Evolutionary conservation across 2,113 vertebrate genomes (phyloP).

Genomic region (Panurus biarmicus): DNA sequence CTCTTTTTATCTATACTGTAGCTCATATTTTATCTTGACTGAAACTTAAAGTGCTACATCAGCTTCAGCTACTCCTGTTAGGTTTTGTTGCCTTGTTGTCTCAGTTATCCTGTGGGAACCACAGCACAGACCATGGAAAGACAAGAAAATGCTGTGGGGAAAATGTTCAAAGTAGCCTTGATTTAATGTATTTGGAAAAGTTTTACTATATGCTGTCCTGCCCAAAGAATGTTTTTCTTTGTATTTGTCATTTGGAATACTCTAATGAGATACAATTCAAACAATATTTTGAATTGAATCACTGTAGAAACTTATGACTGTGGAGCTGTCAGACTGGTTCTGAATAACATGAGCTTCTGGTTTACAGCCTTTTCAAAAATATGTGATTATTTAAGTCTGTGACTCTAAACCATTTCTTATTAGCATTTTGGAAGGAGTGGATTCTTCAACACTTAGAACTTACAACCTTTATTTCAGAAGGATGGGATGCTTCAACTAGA

Average conservation of each 20-base stretch:
- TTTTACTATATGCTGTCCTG: background rate
- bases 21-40: background rate
- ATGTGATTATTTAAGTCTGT: background rate
- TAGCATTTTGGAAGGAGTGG: background rate
- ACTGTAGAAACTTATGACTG: background rate
- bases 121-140: background rate
- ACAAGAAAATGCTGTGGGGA: background rate
- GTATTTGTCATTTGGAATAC: constrained; percentile 4
- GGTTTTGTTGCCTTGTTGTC: background rate
- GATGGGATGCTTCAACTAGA: background rate
- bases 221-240: background rate
- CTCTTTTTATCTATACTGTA: background rate
- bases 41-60: background rate
- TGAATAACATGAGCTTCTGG: constrained; percentile 33
- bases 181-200: background rate
- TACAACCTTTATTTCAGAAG: background rate
- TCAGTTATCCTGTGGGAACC: background rate
- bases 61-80: background rate
- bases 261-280: background rate
- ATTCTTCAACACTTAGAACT: background rate
- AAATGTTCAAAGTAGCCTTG: background rate
- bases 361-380: background rate
- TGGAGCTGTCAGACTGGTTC: constrained; percentile 21
- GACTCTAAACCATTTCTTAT: background rate
- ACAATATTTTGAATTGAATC: constrained; percentile 36